These are phyloP conservation scores for crab-eating macaque (Macaca fascicularis) DNA, from an alignment of 2,113 vertebrate species.

Conservation along the genomic window T2T-MFA8v1.1 NC_088384.1:68395001-68395500, in stretches of 20 bases:
- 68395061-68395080: background rate
- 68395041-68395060: background rate
- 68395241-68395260: background rate
- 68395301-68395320: background rate
- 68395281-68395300: background rate
- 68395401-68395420: conserved; percentile 17
- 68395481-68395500: background rate
- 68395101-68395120: background rate
- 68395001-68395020: background rate
- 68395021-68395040: background rate
- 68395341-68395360: conserved; percentile 12
- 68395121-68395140: background rate
- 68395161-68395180: background rate
- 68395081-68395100: background rate
- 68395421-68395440: conserved; percentile 26
- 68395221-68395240: background rate
- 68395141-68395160: background rate
- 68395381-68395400: conserved; percentile 20
- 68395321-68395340: background rate
- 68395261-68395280: background rate
- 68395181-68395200: background rate
- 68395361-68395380: background rate
- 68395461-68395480: conserved; percentile 17
- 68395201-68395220: background rate
- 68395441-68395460: conserved; percentile 24